These are phyloP conservation scores for Fragum fragum DNA, from an alignment of 2,888 invertebrate species.

Conservation along the genomic window DNA sequence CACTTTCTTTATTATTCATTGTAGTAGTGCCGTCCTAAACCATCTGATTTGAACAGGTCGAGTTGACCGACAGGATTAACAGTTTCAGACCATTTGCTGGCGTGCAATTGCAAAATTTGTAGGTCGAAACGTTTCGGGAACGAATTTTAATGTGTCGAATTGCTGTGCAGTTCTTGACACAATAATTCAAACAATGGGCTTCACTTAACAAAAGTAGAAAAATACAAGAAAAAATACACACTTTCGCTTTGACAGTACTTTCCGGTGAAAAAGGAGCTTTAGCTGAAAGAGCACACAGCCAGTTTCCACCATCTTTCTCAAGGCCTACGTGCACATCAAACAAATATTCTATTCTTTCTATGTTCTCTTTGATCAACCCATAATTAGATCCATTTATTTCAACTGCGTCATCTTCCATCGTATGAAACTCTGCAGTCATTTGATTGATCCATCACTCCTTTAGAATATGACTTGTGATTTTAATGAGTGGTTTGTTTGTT, in stretches of 20 bases:
- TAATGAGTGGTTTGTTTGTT: background rate
- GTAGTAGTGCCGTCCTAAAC: no score
- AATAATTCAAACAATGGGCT: no score
- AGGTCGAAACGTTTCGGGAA: no score
- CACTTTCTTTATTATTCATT: no score
- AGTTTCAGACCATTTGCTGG: no score
- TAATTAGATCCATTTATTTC: slow-evolving; percentile 1
- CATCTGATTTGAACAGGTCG: no score
- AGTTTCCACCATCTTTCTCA: slow-evolving; percentile 42
- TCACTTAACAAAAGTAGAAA: no score
- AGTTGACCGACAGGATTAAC: no score
- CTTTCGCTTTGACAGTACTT: slow-evolving; percentile 76
- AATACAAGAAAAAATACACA: slow-evolving; percentile 54
- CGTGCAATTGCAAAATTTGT: no score
- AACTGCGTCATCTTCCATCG: slow-evolving; percentile 27
- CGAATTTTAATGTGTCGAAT: no score
- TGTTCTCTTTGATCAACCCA: slow-evolving; percentile 20
- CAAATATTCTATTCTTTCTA: slow-evolving; percentile 42
- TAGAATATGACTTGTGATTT: background rate
- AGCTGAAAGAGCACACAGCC: slow-evolving; percentile 51
- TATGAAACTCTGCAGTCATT: slow-evolving; percentile 15
- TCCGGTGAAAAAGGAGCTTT: slow-evolving; percentile 66
- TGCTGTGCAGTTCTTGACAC: no score
- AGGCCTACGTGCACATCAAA: slow-evolving; percentile 55
- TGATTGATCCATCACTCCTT: slow-evolving; percentile 8